Evolutionary conservation across 2,888 invertebrate genomes (phyloP), one percentile per base, ranked within the genome.

Genomic region (Tenthredo scrophulariae): DNA sequence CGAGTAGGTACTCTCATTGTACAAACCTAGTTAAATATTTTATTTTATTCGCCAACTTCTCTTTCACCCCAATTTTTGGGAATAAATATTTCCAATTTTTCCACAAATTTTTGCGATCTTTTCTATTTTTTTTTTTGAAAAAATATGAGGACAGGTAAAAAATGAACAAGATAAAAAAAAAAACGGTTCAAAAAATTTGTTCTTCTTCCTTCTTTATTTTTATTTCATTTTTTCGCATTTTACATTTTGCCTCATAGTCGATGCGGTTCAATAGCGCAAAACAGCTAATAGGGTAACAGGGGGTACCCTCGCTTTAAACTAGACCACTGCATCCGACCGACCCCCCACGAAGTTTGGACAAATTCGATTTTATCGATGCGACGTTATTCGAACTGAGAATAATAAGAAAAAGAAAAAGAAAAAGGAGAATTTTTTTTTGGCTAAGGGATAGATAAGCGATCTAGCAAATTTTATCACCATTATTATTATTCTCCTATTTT

Each of bases 291-390:
- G 62, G 13, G 62, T 62, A 62, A 22, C 62, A 1, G 22, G 62
- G 26, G 62, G 62, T 13, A 22, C 46, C 46, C 22, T 79, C 26
- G 54, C 7, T 37, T 7, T 15, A 26, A 58, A 58, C 29, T 62
- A 62, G 37, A 58, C 80, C 40, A 37, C 80, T n/a, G 37, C 9
- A 37, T 50, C 62, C 65, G 33, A 62, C 37, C 83, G 43, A 74
- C 77, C 70, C 84, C 85, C 89, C 90, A 89, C 85, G 88, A 88
- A 89, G 89, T 89, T 89, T 88, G 89, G 87, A 87, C 90, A 90
- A 91, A 90, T 90, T 91, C 87, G 91, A 91, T 91, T 84, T 86
- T 91, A 91, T 91, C 91, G 88, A 50, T 33, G 75, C 29, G 6
- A 18, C 18, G 40, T 43, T 77, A 77, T 75, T 77, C 33, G 50